Evolutionary conservation across 2,113 vertebrate genomes (phyloP), one percentile per base, ranked within the genome.

Genomic region (Coregonus clupeaformis): DNA sequence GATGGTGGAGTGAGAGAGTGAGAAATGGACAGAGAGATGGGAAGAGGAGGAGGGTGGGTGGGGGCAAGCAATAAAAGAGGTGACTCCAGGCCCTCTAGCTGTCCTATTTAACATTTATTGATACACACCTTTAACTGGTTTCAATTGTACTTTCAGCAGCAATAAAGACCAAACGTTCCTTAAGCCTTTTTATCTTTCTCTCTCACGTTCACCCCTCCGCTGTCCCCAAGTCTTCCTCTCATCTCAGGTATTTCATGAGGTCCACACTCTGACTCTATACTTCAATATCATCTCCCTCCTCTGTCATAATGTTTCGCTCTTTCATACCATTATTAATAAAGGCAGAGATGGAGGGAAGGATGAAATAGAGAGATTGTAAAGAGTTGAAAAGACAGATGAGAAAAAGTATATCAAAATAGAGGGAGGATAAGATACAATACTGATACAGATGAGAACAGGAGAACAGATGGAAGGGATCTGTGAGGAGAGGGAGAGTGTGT

Each of bases 91-190:
- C 83, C 80, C 77, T 82, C 69, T 59, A 80, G 83, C 72, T 69
- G 60, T 70, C 45, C 73, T 84, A 77, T 82, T 84, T 82, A 84
- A 82, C 79, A 82, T 80, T 84, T 84, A 84, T 82, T 84, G 82
- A 77, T 77, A 82, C 80, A 77, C 77, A 77, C 77, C 77, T 84
- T 77, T 81, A 84, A 84, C 78, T 68, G 67, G 67, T 68, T 68
- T 68, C 67, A 68, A 68, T 68, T 47, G 36, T 42, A 45, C 20
- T 68, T 68, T 68, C 67, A 45, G 67, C 27, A 18, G 67, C 67
- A 68, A 47, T 68, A 47, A 68, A 68, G 36, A 47, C 67, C 36
- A 27, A 47, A 9, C 16, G 67, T 42, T 30, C 36, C 67, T 45
- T 22, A 45, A 68, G 67, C 67, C 65, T 67, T 30, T 18, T 14